Conservation (phyloP, 2,888 invertebrate species). For the Caenorhabditis sp. region DNA sequence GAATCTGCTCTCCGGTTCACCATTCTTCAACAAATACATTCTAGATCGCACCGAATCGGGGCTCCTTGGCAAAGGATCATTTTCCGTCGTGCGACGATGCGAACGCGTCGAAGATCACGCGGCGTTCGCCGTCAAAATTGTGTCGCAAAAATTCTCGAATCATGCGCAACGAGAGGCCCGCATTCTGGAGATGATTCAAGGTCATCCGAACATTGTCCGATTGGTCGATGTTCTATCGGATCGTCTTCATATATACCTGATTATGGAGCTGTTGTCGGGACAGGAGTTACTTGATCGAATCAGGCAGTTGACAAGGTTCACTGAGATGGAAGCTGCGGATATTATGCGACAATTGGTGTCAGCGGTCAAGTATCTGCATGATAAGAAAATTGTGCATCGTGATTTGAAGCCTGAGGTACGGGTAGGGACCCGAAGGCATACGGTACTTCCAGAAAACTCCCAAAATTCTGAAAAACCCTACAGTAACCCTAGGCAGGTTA, state of each 20-base stretch:
- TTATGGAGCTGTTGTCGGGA: conserved; percentile 81
- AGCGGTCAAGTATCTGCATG: conserved; percentile 86
- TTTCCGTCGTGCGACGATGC: conserved; percentile 84
- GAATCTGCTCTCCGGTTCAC: conserved; percentile 78
- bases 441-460: no score
- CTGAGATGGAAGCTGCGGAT: conserved; percentile 82
- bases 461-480: no score
- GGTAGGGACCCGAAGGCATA: not conserved
- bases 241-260: conserved; percentile 83
- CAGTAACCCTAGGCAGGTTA: no score
- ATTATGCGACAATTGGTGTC: conserved; percentile 83
- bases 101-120: conserved; percentile 80
- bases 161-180: conserved; percentile 80
- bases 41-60: conserved; percentile 78
- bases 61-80: conserved; percentile 86
- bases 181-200: conserved; percentile 80
- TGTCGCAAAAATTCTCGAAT: conserved; percentile 76
- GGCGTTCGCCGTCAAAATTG: conserved; percentile 88
- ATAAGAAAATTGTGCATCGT: conserved; percentile 84
- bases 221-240: conserved; percentile 82
- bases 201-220: conserved; percentile 85
- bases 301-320: conserved; percentile 78
- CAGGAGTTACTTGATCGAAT: conserved; percentile 72
- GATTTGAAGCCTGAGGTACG: conserved; percentile 92
- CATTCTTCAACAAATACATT: conserved; percentile 86